Evolutionary conservation across 1,140 invertebrate genomes (phyloP), one percentile per base, ranked within the genome.

Genomic region (Adelges cooleyi): DNA sequence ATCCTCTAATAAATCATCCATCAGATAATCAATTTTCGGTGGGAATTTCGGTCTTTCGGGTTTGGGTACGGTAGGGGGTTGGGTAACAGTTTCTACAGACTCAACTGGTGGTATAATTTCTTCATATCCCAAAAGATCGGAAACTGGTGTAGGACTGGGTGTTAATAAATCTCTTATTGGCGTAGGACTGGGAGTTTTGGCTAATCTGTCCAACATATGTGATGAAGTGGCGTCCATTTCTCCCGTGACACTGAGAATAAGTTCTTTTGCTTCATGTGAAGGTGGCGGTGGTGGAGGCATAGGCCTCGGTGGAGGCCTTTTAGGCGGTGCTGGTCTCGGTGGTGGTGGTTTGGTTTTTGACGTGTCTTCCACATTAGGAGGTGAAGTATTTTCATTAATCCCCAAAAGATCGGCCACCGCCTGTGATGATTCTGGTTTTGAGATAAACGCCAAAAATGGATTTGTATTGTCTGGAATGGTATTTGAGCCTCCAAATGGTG

Each of bases 201-300:
- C 85, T 46, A 92, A 81, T 48, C 89, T 82, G 68, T 90, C 86
- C 40, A 92, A 72, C 49, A 93, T 76, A 73, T 89, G 84, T 18
- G 87, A 86, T 62, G 88, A 91, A 1, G 88, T 89, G 25, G 89
- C 87, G 72, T 92, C 88, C 86, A 93, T 84, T 46, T 87, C 87
- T 5, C 87, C 89, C 22, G 90, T 91, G 0, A 93, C 89, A 13
- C 86, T 88, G 50, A 87, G 79, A 23, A 92, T 85, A 2, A 93
- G 77, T 72, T 92, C 86, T 79, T 92, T 87, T 0, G 89, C 92
- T 72, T 88, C 85, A 51, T 80, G 79, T 51, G 84, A 82, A 3
- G 82, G 79, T 15, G 82, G 80, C 17, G 81, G 79, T 33, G 80
- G 77, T 33, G 80, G 77, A 17, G 80, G 78, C 18, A 77, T 73